phyloP scores from a whole-genome alignment of 2,888 invertebrate species.

The Drosophila nigricruria region DNA sequence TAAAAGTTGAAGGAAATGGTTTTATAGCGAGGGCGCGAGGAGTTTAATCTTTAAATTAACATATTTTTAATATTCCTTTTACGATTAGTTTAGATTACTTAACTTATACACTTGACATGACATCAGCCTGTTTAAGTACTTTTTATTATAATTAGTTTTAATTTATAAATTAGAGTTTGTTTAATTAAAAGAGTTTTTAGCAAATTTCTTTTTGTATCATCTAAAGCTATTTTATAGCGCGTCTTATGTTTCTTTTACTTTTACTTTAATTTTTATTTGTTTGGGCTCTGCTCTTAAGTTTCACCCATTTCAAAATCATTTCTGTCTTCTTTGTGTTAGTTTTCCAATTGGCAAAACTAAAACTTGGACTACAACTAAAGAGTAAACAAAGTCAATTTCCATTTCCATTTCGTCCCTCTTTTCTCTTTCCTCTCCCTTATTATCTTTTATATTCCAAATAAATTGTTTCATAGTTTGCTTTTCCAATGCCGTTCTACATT shows the following conservation, averaged over 20 bases:
- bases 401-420: slow-evolving; percentile 1
- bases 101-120: slow-evolving; percentile 49
- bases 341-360: slow-evolving; percentile 47
- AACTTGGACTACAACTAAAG: slow-evolving; percentile 55
- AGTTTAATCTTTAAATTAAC: slow-evolving; percentile 23
- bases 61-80: slow-evolving; percentile 2
- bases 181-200: slow-evolving; percentile 33
- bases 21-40: slow-evolving; percentile 50
- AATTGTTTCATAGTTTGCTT: slow-evolving; percentile 34
- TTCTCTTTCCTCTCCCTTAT: not conserved
- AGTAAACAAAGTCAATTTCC: slow-evolving; percentile 33
- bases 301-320: slow-evolving; percentile 49
- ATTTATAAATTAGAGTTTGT: slow-evolving; percentile 13
- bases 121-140: slow-evolving; percentile 35
- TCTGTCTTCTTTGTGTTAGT: slow-evolving; percentile 3
- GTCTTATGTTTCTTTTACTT: slow-evolving; percentile 46
- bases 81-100: slow-evolving; percentile 36
- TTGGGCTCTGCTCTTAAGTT: slow-evolving; percentile 26
- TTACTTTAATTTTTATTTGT: slow-evolving; percentile 6
- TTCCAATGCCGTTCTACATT: slow-evolving; percentile 24
- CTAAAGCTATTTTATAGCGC: slow-evolving; percentile 70
- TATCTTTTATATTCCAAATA: not conserved
- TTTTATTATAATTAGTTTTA: slow-evolving; percentile 7
- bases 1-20: slow-evolving; percentile 39
- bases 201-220: slow-evolving; percentile 50